Conservation (phyloP, 1,140 invertebrate species). For the Cyphomyrmex costatus region DNA sequence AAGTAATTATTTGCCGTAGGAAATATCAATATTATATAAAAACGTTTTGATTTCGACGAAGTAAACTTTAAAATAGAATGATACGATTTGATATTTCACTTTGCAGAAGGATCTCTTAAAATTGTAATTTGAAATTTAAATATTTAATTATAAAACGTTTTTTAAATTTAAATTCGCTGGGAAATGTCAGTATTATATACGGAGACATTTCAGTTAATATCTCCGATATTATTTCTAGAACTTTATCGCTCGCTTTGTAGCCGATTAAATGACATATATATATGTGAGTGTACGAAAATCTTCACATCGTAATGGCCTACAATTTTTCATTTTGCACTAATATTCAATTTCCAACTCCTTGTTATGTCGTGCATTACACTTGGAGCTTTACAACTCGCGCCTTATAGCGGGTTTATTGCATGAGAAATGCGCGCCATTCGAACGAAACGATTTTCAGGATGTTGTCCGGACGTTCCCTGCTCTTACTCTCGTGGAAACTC, state of each 20-base stretch:
- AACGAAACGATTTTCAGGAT: conserved; percentile 35
- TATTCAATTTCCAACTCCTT: conserved; percentile 35
- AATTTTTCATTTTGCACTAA: conserved; percentile 48
- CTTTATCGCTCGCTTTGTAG: conserved; percentile 8
- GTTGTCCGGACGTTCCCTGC: conserved; percentile 8
- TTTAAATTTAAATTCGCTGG: not conserved
- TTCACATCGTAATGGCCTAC: conserved; percentile 12
- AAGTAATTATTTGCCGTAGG: too few species aligned
- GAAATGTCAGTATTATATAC: not conserved
- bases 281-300: conserved; percentile 10
- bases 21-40: too few species aligned
- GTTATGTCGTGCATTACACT: conserved; percentile 44
- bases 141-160: not conserved
- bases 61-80: not conserved
- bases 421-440: conserved; percentile 30
- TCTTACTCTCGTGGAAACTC: conserved; percentile 1
- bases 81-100: not conserved
- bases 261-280: not conserved
- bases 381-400: conserved; percentile 27
- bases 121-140: conserved; percentile 8
- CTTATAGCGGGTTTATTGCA: conserved; percentile 42
- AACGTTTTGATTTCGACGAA: not conserved
- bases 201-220: not conserved
- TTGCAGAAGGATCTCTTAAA: not conserved
- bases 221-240: not conserved